These are phyloP conservation scores for Choristoneura rosaceana DNA, from an alignment of 2,888 invertebrate genomes.

Conservation along the genomic window DNA sequence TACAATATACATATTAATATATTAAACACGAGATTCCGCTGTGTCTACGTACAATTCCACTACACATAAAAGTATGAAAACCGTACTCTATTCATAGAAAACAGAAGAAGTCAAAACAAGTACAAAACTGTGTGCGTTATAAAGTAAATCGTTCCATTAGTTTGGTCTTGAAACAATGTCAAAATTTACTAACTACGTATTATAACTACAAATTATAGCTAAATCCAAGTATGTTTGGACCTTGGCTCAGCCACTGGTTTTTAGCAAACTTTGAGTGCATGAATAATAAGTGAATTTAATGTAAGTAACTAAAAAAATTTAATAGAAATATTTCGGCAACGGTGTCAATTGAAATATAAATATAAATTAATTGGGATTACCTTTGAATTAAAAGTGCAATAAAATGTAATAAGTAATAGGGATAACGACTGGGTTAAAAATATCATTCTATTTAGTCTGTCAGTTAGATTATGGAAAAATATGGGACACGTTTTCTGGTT, in stretches of 20 bases:
- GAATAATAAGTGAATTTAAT: conserved; percentile 58
- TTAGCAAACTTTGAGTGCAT: conserved; percentile 49
- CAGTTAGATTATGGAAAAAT: too few relatives aligned
- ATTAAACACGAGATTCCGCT: conserved; percentile 49
- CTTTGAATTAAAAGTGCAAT: neutral
- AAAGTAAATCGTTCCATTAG: conserved; percentile 10
- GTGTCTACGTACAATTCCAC: conserved; percentile 44
- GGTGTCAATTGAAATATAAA: neutral
- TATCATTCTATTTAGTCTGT: too few relatives aligned
- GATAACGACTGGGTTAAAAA: too few relatives aligned
- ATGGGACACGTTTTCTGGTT: too few relatives aligned
- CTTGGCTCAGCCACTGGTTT: conserved; percentile 60
- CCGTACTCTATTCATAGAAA: neutral
- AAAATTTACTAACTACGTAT: conserved; percentile 62
- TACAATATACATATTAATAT: conserved; percentile 50
- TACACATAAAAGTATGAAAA: conserved; percentile 31
- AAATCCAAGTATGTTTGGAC: conserved; percentile 61
- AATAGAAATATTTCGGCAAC: neutral
- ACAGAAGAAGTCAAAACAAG: neutral
- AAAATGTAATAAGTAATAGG: neutral
- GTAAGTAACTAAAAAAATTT: neutral
- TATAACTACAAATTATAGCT: conserved; percentile 62
- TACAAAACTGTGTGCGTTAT: conserved; percentile 55
- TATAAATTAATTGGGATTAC: neutral
- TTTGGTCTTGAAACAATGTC: conserved; percentile 44